Evolutionary conservation across 2,113 vertebrate species (phyloP).

Genomic region (Brachirus orientalis): DNA sequence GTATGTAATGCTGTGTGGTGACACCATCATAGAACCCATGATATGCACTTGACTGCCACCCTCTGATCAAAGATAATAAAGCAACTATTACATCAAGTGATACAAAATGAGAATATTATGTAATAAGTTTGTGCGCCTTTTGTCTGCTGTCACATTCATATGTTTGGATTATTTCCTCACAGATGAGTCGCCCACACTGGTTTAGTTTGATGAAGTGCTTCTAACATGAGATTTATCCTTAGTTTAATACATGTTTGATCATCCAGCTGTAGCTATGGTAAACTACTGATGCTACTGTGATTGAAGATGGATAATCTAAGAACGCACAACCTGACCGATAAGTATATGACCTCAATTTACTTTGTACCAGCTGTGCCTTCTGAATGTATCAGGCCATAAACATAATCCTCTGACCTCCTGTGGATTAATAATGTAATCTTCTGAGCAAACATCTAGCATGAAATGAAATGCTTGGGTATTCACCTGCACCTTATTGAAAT

Average conservation of each 20-base stretch:
- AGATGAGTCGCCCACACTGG: neutral
- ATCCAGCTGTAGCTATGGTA: conserved; percentile 9
- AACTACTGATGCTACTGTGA: conserved; percentile 14
- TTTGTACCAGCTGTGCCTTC: conserved; percentile 55
- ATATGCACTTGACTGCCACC: conserved; percentile 51
- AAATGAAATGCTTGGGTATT: conserved; percentile 67
- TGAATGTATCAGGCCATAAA: conserved; percentile 38
- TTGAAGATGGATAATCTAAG: conserved; percentile 44
- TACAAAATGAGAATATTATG: neutral
- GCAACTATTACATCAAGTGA: neutral
- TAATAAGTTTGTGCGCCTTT: neutral
- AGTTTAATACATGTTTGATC: conserved; percentile 15
- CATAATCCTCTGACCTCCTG: conserved; percentile 55
- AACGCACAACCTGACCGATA: conserved; percentile 37
- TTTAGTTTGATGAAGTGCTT: neutral
- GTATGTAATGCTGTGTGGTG: too few relatives aligned
- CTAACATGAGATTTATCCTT: conserved; percentile 14
- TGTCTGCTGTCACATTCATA: neutral
- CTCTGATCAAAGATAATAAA: conserved; percentile 39
- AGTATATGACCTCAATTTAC: conserved; percentile 63
- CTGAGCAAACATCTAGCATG: conserved; percentile 51
- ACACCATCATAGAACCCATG: too few relatives aligned
- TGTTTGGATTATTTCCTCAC: neutral
- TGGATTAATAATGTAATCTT: conserved; percentile 74
- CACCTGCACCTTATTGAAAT: conserved; percentile 38